These are phyloP conservation scores for Gastrophryne carolinensis DNA, from an alignment of 2,797 vertebrate species.

Conservation along the genomic window DNA sequence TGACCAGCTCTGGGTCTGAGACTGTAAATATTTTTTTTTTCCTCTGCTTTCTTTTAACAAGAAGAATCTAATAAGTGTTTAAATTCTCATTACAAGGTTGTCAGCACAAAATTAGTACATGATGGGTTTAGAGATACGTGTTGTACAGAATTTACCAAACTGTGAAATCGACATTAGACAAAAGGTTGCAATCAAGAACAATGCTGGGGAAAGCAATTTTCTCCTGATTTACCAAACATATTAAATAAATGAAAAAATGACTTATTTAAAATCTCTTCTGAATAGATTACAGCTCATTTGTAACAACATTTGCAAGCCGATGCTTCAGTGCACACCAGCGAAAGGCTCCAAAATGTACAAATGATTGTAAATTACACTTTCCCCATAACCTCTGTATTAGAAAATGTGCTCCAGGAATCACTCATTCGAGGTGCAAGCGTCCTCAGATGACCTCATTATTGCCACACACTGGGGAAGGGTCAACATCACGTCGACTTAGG, in stretches of 20 bases:
- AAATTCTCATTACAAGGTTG: conserved; percentile 61
- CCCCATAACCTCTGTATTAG: not conserved
- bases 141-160: conserved; percentile 55
- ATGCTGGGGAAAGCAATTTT: conserved; percentile 46
- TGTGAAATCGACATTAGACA: conserved; percentile 62
- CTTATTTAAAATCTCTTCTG: conserved; percentile 18
- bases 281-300: conserved; percentile 25
- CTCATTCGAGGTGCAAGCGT: too few relatives aligned
- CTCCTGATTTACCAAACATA: conserved; percentile 21
- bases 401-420: not conserved
- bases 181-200: conserved; percentile 56
- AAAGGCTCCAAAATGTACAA: not conserved
- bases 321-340: not conserved
- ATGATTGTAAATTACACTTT: not conserved
- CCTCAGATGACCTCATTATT: too few relatives aligned
- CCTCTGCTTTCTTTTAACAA: conserved; percentile 54
- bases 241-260: conserved; percentile 40
- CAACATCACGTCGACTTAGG: too few relatives aligned
- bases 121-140: conserved; percentile 27
- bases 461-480: too few relatives aligned
- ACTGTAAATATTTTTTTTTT: conserved; percentile 53
- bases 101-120: conserved; percentile 64
- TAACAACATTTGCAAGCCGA: not conserved
- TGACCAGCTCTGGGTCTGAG: not conserved
- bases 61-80: conserved; percentile 57